A percentile compares a stretch with the other conserved stretches of the same genome.
Conservation (phyloP, 2,113 vertebrate species). For the Phyllopteryx taeniolatus region DNA sequence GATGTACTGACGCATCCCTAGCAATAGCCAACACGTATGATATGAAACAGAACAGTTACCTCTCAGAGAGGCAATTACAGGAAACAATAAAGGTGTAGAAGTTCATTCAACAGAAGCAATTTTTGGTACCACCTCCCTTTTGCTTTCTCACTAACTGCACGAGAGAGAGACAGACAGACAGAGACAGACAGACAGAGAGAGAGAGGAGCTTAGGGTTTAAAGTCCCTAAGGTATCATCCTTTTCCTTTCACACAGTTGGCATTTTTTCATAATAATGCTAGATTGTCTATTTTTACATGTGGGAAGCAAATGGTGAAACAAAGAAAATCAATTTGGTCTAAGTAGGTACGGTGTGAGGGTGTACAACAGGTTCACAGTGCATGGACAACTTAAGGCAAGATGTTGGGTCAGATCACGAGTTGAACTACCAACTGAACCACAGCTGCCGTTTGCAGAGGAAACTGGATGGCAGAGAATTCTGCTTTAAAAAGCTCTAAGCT, state of each 20-base stretch:
- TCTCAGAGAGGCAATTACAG: slow-evolving; percentile 72
- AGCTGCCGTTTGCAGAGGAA: no score
- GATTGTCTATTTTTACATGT: slow-evolving; percentile 62
- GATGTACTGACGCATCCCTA: no score
- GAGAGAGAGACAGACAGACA: neutral
- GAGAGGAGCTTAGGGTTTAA: slow-evolving; percentile 18
- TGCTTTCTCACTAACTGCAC: slow-evolving; percentile 55
- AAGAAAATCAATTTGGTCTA: slow-evolving; percentile 53
- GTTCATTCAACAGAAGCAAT: slow-evolving; percentile 73
- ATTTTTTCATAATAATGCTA: slow-evolving; percentile 62
- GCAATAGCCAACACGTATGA: no score
- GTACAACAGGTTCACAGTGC: slow-evolving; percentile 48
- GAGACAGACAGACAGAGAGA: no score
- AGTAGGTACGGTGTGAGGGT: slow-evolving; percentile 45
- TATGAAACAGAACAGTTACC: slow-evolving; percentile 56
- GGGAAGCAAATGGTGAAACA: slow-evolving; percentile 53
- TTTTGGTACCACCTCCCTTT: slow-evolving; percentile 60
- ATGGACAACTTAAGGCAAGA: no score
- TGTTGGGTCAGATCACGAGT: no score
- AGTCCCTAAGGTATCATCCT: slow-evolving; percentile 51
- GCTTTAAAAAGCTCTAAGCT: no score
- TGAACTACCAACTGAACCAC: no score
- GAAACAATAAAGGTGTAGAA: slow-evolving; percentile 71
- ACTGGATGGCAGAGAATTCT: no score
- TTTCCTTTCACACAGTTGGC: slow-evolving; percentile 37